phyloP scores from a whole-genome alignment of 2,113 vertebrate species.

The Mirounga angustirostris region DNA sequence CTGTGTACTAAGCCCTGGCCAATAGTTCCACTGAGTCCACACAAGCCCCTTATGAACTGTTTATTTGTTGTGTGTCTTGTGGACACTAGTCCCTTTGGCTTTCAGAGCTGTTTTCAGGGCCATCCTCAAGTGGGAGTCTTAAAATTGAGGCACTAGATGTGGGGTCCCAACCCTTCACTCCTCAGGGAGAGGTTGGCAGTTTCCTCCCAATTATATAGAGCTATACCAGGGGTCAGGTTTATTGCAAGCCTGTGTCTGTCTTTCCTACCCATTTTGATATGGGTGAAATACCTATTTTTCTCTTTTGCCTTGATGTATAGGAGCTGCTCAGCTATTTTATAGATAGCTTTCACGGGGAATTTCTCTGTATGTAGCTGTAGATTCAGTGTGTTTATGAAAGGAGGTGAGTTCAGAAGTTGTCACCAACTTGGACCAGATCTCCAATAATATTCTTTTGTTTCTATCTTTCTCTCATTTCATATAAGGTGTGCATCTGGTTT shows the following conservation, averaged over 20 bases:
- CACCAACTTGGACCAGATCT: not conserved
- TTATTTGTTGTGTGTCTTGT: not conserved
- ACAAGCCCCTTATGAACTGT: not conserved
- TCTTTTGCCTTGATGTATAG: not conserved
- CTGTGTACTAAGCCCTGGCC: not conserved
- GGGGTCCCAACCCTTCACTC: not conserved
- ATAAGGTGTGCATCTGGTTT: not conserved
- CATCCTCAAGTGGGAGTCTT: not conserved
- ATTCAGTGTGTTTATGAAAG: not conserved
- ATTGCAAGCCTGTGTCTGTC: not conserved
- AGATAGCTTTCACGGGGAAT: not conserved
- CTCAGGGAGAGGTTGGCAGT: not conserved
- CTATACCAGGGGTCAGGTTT: not conserved
- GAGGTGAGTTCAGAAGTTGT: not conserved
- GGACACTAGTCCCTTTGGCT: not conserved
- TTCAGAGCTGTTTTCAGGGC: not conserved
- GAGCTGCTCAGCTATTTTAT: not conserved
- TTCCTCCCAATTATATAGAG: not conserved
- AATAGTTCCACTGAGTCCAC: not conserved
- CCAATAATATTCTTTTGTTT: not conserved
- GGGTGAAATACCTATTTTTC: not conserved
- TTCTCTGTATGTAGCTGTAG: not conserved
- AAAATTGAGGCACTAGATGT: not conserved
- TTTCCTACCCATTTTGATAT: not conserved
- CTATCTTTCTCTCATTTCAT: not conserved